A percentile compares a stretch with the other conserved stretches of the same genome.
phyloP scores from a whole-genome alignment of 1,140 invertebrate genomes.

The Anoplolepis gracilipes region DNA sequence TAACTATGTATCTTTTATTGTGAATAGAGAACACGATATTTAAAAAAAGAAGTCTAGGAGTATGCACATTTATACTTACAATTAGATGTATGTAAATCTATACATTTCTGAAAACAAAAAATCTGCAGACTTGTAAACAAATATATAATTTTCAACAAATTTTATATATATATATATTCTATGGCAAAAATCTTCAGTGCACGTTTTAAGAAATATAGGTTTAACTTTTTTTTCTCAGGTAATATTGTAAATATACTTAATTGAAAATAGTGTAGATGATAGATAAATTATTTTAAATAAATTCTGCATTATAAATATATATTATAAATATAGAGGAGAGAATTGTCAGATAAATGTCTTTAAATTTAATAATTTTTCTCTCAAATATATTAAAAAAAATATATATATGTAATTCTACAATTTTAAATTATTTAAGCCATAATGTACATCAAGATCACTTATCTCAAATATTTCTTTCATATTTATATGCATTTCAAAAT shows the following conservation, averaged over 20 bases:
- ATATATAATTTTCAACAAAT: not conserved
- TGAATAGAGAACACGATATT: constrained; percentile 11
- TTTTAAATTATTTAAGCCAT: not conserved
- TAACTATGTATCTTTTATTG: constrained; percentile 36
- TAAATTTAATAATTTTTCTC: not conserved
- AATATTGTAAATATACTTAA: constrained; percentile 2
- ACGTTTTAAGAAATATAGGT: constrained; percentile 35
- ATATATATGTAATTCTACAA: not conserved
- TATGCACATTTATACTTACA: constrained; percentile 20
- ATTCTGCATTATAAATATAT: constrained; percentile 8
- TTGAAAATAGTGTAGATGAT: not conserved
- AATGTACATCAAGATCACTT: not conserved
- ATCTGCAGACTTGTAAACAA: constrained; percentile 29
- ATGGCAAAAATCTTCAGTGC: not conserved
- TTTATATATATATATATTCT: not conserved
- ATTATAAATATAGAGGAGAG: not conserved
- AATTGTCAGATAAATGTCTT: not conserved
- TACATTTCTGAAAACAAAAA: constrained; percentile 1
- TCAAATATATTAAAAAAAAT: not conserved
- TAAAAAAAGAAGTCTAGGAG: not conserved
- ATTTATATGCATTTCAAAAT: not conserved
- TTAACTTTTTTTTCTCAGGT: not conserved
- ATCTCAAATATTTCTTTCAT: not conserved
- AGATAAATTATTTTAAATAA: constrained; percentile 8
- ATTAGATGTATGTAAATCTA: constrained; percentile 33